Base-by-base conservation (phyloP, 1,140 invertebrate genomes). In the Ceratina japonica region DNA sequence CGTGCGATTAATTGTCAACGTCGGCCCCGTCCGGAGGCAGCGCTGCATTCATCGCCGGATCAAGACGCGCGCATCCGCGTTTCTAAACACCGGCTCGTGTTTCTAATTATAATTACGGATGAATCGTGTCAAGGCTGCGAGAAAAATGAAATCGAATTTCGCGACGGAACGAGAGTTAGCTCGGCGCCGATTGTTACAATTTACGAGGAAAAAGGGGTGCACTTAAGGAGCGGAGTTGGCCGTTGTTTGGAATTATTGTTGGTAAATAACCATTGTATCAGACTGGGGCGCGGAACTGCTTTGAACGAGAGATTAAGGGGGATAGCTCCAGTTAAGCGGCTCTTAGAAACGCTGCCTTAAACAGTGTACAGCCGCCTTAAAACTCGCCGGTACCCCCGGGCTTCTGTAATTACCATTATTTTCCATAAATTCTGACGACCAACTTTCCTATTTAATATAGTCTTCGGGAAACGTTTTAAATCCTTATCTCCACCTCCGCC, bases 1-100 rank as follows among this genome's bases (percentile, higher is more conserved):
- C 27, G 58, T 56, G 64, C 71, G 79, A 84, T 84, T 78, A 76
- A 84, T 85, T 65, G 83, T 85, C 83, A 82, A 78, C 76, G 80
- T 75, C 77, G 64, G 64, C 81, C 77, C 52, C 76, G 37, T 51
- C 56, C 56, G 18, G 31, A 37, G 64, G 31, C 20, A 15, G 15
- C 54, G 54, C 54, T 76, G 37, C 54, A 58, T 69, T 61, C 52
- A 49, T 10, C 56, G 66, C 13, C 59, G 44, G 66, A 63, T 61
- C 66, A 44, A 44, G 66, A 62, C 69, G n/a, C 20, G 56, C 54
- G 37, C 31, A 15, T 16, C 20, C 31, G 56, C 5, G 49, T 16
- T 18, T 44, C 37, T 7, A 44, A 44, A 44, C 37, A 44, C 5
- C 5, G 37, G 3, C 37, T 44, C 37, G 10, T 10, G 37, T 44